These are phyloP conservation scores for Chinchilla lanigera DNA, from an alignment of 2,113 vertebrate genomes.

Conservation along the genomic window DNA sequence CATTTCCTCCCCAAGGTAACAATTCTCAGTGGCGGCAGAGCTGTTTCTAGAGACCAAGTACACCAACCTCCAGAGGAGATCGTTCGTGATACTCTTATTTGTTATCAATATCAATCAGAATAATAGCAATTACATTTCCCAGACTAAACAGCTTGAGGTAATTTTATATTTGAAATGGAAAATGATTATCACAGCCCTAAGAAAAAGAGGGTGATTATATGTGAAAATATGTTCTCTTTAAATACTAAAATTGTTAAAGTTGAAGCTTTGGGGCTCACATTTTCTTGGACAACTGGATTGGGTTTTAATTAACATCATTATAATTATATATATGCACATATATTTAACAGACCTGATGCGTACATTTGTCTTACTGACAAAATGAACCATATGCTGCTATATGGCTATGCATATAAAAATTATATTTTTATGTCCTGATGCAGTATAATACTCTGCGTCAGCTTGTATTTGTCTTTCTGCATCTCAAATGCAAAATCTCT, in stretches of 20 bases:
- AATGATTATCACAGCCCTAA: conserved; percentile 68
- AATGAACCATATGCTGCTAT: conserved; percentile 71
- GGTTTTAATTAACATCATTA: conserved; percentile 76
- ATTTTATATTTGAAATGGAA: conserved; percentile 61
- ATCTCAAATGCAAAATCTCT: conserved; percentile 53
- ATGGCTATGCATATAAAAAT: conserved; percentile 69
- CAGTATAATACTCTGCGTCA: conserved; percentile 62
- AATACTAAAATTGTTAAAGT: background rate
- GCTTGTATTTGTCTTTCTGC: conserved; percentile 73
- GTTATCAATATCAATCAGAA: conserved; percentile 73
- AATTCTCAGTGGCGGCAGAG: background rate
- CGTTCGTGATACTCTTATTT: conserved; percentile 53
- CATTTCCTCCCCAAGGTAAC: conserved; percentile 42
- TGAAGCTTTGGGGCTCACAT: conserved; percentile 59
- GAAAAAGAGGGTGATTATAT: background rate
- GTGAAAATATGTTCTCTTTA: background rate
- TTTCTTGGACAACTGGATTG: conserved; percentile 75
- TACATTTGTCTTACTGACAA: conserved; percentile 85
- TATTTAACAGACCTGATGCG: conserved; percentile 71
- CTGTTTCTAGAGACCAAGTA: conserved; percentile 2
- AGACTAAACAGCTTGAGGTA: conserved; percentile 68
- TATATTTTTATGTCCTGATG: conserved; percentile 83
- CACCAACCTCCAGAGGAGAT: conserved; percentile 6
- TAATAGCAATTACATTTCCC: conserved; percentile 67
- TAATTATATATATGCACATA: conserved; percentile 71